phyloP scores from a whole-genome alignment of 2,888 invertebrate genomes.

The Hyposoter dolosus region DNA sequence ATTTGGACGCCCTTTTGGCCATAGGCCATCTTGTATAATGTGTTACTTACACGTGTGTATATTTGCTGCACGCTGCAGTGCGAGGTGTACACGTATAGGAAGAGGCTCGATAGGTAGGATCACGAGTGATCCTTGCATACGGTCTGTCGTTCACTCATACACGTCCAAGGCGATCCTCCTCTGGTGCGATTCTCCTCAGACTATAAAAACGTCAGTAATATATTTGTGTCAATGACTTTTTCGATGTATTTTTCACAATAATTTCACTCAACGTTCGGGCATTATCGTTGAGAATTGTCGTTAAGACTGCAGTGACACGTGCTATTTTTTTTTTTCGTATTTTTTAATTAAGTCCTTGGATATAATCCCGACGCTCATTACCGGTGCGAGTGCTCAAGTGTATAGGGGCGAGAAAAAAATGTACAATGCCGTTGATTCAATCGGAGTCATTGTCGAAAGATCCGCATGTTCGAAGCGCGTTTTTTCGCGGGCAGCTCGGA shows the following conservation, averaged over 20 bases:
- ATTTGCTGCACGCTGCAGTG: slow-evolving; percentile 43
- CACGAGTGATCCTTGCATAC: slow-evolving; percentile 49
- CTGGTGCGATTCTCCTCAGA: neutral
- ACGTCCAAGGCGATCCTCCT: slow-evolving; percentile 23
- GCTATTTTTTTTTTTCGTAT: neutral
- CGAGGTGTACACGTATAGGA: slow-evolving; percentile 17
- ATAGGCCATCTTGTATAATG: slow-evolving; percentile 19
- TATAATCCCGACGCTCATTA: slow-evolving; percentile 8
- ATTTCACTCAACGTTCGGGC: neutral
- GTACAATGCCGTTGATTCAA: neutral
- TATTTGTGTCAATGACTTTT: slow-evolving; percentile 26
- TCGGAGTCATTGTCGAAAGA: slow-evolving; percentile 5
- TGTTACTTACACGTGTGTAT: slow-evolving; percentile 27
- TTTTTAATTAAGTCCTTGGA: neutral
- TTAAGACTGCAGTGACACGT: too few relatives aligned
- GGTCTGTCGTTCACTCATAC: slow-evolving; percentile 13
- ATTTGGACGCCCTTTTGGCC: slow-evolving; percentile 20
- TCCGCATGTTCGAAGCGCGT: slow-evolving; percentile 9
- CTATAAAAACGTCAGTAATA: neutral
- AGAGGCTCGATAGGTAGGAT: slow-evolving; percentile 38
- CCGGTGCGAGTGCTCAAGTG: neutral
- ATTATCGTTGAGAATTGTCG: too few relatives aligned
- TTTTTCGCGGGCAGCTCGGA: neutral
- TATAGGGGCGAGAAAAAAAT: neutral
- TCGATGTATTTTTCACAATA: neutral